These are phyloP conservation scores for Cynopterus sphinx DNA, from an alignment of 2,797 vertebrate species.

Conservation along the genomic window DNA sequence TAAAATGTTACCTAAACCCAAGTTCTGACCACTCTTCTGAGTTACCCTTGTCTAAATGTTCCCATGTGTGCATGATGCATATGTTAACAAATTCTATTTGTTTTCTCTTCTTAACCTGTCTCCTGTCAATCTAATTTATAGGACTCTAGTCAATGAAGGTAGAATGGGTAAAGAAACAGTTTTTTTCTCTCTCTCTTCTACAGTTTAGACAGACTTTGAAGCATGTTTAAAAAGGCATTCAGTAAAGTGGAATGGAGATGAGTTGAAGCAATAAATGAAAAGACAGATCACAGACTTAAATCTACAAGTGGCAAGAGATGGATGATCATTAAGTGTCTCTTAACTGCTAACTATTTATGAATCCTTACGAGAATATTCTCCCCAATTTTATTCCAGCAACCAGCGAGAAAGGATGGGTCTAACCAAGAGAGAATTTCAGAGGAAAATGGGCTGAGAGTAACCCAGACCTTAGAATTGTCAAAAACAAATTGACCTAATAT, in stretches of 20 bases:
- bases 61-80: fast-evolving
- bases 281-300: not conserved
- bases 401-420: not conserved
- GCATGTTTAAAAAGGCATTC: not conserved
- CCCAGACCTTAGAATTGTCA: not conserved
- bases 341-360: not conserved
- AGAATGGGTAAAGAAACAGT: not conserved
- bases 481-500: slow-evolving; percentile 50
- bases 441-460: not conserved
- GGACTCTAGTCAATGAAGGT: not conserved
- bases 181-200: not conserved
- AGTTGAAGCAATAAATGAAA: not conserved
- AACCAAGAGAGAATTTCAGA: not conserved
- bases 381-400: not conserved
- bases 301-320: not conserved
- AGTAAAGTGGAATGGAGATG: not conserved
- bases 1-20: not conserved
- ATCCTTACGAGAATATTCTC: not conserved
- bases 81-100: not conserved
- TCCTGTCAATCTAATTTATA: not conserved
- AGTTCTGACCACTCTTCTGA: not conserved
- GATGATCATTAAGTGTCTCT: not conserved
- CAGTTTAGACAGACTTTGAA: not conserved
- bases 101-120: not conserved
- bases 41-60: not conserved